Evolutionary conservation across 1,140 invertebrate genomes (phyloP), one percentile per base, ranked within the genome.

Genomic region (Scaptomyza hsui): DNA sequence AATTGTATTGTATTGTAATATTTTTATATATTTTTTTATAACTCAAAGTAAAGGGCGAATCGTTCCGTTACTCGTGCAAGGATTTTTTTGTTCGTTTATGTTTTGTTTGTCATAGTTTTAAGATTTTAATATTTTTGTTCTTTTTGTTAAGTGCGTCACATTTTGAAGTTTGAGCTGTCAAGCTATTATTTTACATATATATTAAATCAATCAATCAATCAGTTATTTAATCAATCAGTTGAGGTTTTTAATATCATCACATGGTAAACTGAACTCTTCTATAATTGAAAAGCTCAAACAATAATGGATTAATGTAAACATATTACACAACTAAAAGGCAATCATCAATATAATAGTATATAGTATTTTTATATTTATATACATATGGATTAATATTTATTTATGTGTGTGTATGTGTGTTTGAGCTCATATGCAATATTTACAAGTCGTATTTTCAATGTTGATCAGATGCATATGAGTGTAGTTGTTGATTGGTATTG

Each of bases 11-110:
- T 60, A n/a, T n/a, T n/a, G n/a, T n/a, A 15, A 7, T 45, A 18
- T 6, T 35, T 53, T 69, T 41, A 10, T 24, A 19, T 26, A 24
- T 35, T 32, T 9, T 39, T 24, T 21, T 26, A 53, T 24, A 77
- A 75, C 35, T 53, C 64, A 88, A 88, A 81, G 75, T 76, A 78
- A 83, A 89, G 89, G 89, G 89, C 89, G 76, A 82, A 91, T 82
- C 81, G 88, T 71, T 71, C 53, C 53, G 76, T 78, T 72, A 91
- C 89, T 91, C 89, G 89, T 91, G 89, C 89, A 91, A 91, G 89
- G 89, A 91, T 89, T 79, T 80, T 71, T n/a, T n/a, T n/a, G n/a
- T n/a, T n/a, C n/a, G 45, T 49, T 78, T 57, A 19, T 37, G 19
- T 53, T 59, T 35, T 2, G 3, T 24, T 39, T 0, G 19, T 55